Evolutionary conservation across 2,797 vertebrate genomes (phyloP).

Genomic region (Schizopygopsis malacanthus): DNA sequence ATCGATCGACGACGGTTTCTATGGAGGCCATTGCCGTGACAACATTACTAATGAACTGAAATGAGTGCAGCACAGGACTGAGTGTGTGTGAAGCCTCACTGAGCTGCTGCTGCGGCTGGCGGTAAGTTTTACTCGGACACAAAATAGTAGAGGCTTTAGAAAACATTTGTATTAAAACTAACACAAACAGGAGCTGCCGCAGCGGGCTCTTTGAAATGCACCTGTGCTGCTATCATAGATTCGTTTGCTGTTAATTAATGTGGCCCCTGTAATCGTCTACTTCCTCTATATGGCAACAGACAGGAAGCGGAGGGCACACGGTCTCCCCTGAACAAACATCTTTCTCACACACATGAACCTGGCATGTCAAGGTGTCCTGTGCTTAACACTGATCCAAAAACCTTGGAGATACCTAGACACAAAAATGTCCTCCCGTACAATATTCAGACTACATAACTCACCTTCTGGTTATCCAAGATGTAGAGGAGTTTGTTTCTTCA

Average conservation of each 20-base stretch:
- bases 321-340: neutral
- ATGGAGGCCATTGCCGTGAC: constrained; percentile 63
- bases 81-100: constrained; percentile 5
- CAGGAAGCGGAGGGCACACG: neutral
- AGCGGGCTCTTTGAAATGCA: neutral
- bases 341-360: neutral
- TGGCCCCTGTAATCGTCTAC: neutral
- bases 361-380: neutral
- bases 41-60: constrained; percentile 66
- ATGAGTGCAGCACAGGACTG: constrained; percentile 52
- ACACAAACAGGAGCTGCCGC: neutral
- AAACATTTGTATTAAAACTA: neutral
- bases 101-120: neutral
- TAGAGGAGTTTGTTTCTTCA: neutral
- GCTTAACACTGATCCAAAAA: neutral
- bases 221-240: neutral
- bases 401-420: neutral
- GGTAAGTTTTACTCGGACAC: neutral
- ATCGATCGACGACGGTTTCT: constrained; percentile 61
- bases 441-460: neutral
- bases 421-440: neutral
- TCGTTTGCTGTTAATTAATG: neutral
- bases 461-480: neutral
- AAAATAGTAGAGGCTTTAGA: neutral
- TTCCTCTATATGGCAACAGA: constrained; percentile 2